Evolutionary conservation across 2,113 vertebrate species (phyloP).

Genomic region (Petromus typicus): DNA sequence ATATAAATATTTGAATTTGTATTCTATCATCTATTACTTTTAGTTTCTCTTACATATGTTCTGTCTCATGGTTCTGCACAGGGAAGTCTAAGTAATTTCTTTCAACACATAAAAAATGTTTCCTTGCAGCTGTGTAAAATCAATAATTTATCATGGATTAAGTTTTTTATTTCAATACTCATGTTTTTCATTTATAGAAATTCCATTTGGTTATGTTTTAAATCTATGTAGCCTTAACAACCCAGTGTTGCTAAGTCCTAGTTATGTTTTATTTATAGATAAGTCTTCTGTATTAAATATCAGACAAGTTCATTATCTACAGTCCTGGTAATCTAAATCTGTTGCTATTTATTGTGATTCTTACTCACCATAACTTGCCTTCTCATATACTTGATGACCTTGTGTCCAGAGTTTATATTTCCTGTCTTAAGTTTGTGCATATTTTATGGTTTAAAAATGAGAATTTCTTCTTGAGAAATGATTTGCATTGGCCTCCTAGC

Average conservation of each 20-base stretch:
- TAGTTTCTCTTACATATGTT: background rate
- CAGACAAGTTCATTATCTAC: background rate
- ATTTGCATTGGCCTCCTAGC: background rate
- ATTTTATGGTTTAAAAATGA: background rate
- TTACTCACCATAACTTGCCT: background rate
- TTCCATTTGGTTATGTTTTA: background rate
- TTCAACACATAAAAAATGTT: constrained; percentile 9
- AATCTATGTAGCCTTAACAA: background rate
- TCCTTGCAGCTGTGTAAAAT: background rate
- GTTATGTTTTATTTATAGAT: background rate
- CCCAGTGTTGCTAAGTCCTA: background rate
- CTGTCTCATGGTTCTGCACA: background rate
- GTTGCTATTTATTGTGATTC: background rate
- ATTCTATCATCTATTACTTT: background rate
- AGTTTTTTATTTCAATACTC: background rate
- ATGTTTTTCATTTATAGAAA: background rate
- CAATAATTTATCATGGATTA: background rate
- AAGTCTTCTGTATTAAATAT: background rate
- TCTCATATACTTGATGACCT: background rate
- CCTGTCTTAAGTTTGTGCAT: background rate
- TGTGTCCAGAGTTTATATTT: background rate
- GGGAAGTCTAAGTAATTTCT: background rate
- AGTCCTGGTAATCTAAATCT: background rate
- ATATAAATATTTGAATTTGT: background rate
- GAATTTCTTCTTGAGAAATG: constrained; percentile 23